Evolutionary conservation across 2,888 invertebrate genomes (phyloP), one percentile per base, ranked within the genome.

Genomic region (Cryptus armator): DNA sequence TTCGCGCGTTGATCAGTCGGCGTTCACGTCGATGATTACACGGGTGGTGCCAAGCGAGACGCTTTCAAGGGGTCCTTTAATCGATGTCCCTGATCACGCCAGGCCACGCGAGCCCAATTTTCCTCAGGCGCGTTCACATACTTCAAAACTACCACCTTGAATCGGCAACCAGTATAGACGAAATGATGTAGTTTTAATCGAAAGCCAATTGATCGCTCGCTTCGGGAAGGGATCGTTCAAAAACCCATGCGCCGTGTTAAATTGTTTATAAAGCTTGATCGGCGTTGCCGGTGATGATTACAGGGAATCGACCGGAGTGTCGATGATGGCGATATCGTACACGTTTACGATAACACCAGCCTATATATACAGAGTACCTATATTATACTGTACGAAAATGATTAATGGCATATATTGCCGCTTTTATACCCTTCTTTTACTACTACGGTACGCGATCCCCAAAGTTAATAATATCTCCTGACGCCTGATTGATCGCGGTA

Each of bases 261-360:
- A 85, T 81, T 85, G 81, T 81, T 85, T 85, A 79, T 85, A 64
- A 75, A 81, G 44, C 70, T 66, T 59, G 64, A n/a, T 74, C 78
- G 78, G 84, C 32, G 14, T 16, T 68, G 64, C 29, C 43, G 48
- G 19, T 48, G 62, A 59, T 85, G 51, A 85, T 85, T 79, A 85
- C 79, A 82, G 85, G 68, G 85, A 53, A 46, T 12, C 43, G 24
- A 46, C 32, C n/a, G 14, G 77, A 71, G 85, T 85, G 79, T 79
- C 79, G 82, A 82, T 71, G 70, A 78, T 74, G 56, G 64, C 74
- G 75, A 81, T 78, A 70, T 81, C 29, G 29, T 68, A 24, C 71
- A 48, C 59, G 62, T 46, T 67, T 76, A 53, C 70, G 56, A 62
- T 44, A 19, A 12, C 37, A 32, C 44, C 59, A 6, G 7, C n/a